These are phyloP conservation scores for Sebastes itinus DNA, from an alignment of 2,797 vertebrate species.

Conservation along the genomic window DNA sequence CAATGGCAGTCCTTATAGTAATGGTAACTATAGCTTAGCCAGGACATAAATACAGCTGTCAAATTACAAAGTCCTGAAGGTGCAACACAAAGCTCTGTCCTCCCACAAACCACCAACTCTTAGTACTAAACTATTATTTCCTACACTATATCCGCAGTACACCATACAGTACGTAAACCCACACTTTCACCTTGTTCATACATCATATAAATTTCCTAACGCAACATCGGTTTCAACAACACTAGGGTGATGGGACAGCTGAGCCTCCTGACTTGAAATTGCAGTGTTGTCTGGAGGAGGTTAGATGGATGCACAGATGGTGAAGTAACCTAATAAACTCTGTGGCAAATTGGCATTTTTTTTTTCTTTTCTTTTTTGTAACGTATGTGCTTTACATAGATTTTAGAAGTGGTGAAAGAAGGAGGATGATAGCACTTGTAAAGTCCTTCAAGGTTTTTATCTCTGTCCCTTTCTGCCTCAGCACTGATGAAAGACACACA, in stretches of 20 bases:
- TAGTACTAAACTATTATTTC: neutral
- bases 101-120: neutral
- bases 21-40: neutral
- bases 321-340: neutral
- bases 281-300: neutral
- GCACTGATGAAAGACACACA: neutral
- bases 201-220: neutral
- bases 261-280: slow-evolving; percentile 1
- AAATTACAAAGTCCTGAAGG: neutral
- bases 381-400: neutral
- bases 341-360: neutral
- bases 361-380: neutral
- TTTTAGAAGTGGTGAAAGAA: neutral
- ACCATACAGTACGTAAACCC: neutral
- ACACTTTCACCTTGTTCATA: neutral
- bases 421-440: neutral
- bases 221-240: neutral
- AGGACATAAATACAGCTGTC: neutral
- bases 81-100: neutral
- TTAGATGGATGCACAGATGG: slow-evolving; percentile 6
- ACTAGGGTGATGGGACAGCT: neutral
- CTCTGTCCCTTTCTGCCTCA: neutral
- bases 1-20: neutral
- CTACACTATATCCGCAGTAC: neutral
- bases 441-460: neutral